Evolutionary conservation across 2,888 invertebrate species (phyloP), one percentile per base, ranked within the genome.

Genomic region (Oligia strigilis): DNA sequence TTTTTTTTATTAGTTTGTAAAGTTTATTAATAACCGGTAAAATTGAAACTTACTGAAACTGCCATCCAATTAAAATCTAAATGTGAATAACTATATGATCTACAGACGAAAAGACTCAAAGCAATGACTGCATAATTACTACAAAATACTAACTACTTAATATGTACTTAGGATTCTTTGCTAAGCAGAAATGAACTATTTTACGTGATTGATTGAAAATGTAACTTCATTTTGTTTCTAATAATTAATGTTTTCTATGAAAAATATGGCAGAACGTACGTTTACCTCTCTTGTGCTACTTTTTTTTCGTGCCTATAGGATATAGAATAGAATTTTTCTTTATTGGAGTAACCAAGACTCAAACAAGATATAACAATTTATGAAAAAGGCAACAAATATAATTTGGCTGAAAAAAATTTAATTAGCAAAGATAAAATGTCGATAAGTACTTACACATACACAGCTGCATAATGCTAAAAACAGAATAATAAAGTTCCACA

Each of bases 401-500:
- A 40, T 19, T 43, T 13, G 19, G 5, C 66, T 66, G 23, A 43
- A 66, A n/a, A 66, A 65, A 11, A 62, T 11, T 40, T 23, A 52
- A 11, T 29, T 4, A 29, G 1, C 14, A 23, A 77, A 43, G 0
- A 40, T 29, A 13, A 43, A 52, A 29, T 43, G 23, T 29, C 9
- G 1, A n/a, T 40, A 72, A 1, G 36, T 72, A 86, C 86, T 86
- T 72, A 86, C 86, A 69, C 65, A 82, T 72, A 72, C 62, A 78
- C 71, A 70, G 66, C 88, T 75, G 76, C 84, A 65, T 82, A 85
- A 13, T 67, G 88, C 78, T 70, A 86, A 75, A 69, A 78, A 64
- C n/a, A 85, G 55, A 66, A 88, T 66, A 19, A 86, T 65, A 75
- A 58, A 75, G 13, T 86, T 78, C 86, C 72, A 75, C 86, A 86